Conservation (phyloP, 2,888 invertebrate genomes). For the Pachydiplax longipennis region DNA sequence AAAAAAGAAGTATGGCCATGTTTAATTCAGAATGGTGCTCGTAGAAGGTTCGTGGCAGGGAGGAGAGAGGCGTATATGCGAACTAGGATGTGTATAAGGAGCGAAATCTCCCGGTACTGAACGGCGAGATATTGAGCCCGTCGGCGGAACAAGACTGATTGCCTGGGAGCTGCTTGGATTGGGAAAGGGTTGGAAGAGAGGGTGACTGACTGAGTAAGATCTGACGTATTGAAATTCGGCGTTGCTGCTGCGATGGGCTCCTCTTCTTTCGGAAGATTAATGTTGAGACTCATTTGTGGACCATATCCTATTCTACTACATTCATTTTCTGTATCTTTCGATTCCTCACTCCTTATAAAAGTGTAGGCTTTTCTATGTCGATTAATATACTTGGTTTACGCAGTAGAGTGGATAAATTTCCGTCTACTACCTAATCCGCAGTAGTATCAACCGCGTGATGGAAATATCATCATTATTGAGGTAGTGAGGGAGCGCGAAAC, state of each 20-base stretch:
- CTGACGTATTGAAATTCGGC: slow-evolving; percentile 23
- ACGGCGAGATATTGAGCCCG: slow-evolving; percentile 30
- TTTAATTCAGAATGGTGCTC: slow-evolving; percentile 11
- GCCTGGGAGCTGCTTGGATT: not conserved
- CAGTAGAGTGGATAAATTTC: too few relatives aligned
- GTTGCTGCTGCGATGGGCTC: not conserved
- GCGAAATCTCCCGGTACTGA: slow-evolving; percentile 6
- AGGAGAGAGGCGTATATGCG: not conserved
- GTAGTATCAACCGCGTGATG: too few relatives aligned
- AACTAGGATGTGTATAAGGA: not conserved
- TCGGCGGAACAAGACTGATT: slow-evolving; percentile 34
- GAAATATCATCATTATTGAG: too few relatives aligned
- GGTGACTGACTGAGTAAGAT: not conserved
- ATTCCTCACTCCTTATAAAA: not conserved
- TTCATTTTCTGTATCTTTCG: not conserved
- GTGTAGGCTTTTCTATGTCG: not conserved
- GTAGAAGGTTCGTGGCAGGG: not conserved
- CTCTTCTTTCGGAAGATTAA: slow-evolving; percentile 15
- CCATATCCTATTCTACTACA: not conserved
- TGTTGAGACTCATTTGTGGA: slow-evolving; percentile 6
- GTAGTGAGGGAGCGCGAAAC: too few relatives aligned
- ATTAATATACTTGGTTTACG: not conserved
- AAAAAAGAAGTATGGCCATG: not conserved
- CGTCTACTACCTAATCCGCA: too few relatives aligned
- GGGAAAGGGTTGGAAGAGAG: not conserved